phyloP scores from a whole-genome alignment of 2,888 invertebrate genomes.

The Coecobrya sp. region DNA sequence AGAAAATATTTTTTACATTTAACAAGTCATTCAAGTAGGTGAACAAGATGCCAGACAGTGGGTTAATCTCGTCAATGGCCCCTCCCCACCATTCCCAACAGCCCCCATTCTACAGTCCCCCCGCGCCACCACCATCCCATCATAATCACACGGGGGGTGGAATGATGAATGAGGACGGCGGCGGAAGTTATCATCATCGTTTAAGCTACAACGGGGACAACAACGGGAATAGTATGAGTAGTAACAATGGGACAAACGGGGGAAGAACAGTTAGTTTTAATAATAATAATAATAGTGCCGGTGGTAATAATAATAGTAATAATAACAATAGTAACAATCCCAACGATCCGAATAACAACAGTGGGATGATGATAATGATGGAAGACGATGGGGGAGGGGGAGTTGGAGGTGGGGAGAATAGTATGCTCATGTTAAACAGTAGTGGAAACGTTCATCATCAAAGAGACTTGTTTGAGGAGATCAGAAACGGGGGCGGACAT shows the following conservation, averaged over 20 bases:
- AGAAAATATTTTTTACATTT: too few relatives aligned
- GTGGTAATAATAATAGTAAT: background rate
- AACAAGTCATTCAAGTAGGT: background rate
- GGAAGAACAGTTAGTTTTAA: slow-evolving; percentile 69
- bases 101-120: slow-evolving; percentile 77
- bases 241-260: background rate
- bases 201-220: slow-evolving; percentile 42
- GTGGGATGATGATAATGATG: slow-evolving; percentile 53
- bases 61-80: slow-evolving; percentile 69
- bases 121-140: slow-evolving; percentile 54
- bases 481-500: slow-evolving; percentile 86
- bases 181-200: slow-evolving; percentile 12
- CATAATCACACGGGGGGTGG: background rate
- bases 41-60: slow-evolving; percentile 83
- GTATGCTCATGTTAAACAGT: slow-evolving; percentile 31
- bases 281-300: slow-evolving; percentile 61
- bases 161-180: background rate
- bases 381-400: slow-evolving; percentile 44
- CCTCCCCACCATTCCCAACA: slow-evolving; percentile 68
- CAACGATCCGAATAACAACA: slow-evolving; percentile 85
- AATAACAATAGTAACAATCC: slow-evolving; percentile 76
- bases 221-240: too few relatives aligned
- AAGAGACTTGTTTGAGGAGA: slow-evolving; percentile 86
- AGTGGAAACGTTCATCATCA: slow-evolving; percentile 49
- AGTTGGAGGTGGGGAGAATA: slow-evolving; percentile 1